Evolutionary conservation across 2,797 vertebrate genomes (phyloP), one percentile per base, ranked within the genome.

Genomic region (Tadarida brasiliensis): DNA sequence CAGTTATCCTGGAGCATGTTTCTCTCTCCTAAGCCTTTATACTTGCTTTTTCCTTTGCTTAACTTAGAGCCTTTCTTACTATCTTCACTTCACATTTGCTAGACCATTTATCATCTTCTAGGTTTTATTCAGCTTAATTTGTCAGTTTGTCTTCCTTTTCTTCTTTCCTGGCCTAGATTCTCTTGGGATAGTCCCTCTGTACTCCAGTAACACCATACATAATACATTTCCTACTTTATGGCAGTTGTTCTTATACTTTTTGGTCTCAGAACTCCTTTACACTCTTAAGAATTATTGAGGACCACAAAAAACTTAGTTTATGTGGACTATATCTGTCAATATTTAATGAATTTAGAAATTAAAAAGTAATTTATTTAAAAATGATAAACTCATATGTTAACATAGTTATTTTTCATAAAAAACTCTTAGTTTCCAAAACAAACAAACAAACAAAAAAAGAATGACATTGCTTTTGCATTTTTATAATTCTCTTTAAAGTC

Each of bases 301-400:
- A 30, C 28, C 14, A 17, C 26, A 63, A 6, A 61, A 59, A 76
- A n/a, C 65, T 76, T 91, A 78, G 44, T 87, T 78, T 87, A 67
- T 83, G 17, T 93, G 33, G n/a, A 28, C 28, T 56, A 7, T 63
- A 65, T 26, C 30, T 87, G 11, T 26, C 49, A 71, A 2, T 81
- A 83, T 87, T 80, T 80, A 74, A 54, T 93, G 61, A 86, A 94
- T 71, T 71, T 91, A 71, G 59, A 85, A 84, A 30, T 71, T 47
- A 19, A 63, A 65, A 87, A 91, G 54, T 81, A 54, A 73, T 61
- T 73, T 76, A 68, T 49, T 51, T 76, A 54, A 63, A 91, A 95
- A 49, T 39, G 49, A 57, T 88, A 87, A 90, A 30, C 33, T 35
- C 65, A 39, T 8, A 59, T 5, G 1, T 86, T 73, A 83, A 78